A percentile compares a stretch with the other conserved stretches of the same genome.
phyloP scores from a whole-genome alignment of 2,113 vertebrate species.

The Arvicanthis niloticus region DNA sequence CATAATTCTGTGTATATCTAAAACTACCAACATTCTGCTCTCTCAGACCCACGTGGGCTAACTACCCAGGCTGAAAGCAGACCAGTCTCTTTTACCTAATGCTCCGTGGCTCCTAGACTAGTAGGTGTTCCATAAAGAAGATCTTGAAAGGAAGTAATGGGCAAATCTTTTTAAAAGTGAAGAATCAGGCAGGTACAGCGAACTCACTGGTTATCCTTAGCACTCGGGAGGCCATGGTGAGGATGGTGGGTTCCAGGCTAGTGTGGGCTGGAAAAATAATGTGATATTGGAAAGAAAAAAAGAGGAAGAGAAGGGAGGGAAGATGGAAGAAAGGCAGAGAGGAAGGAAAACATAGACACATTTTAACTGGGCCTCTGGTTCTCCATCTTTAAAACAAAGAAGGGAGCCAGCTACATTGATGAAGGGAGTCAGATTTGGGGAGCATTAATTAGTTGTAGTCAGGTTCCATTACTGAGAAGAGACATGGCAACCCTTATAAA shows the following conservation, averaged over 20 bases:
- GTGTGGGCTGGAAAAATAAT: background rate
- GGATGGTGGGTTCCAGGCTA: background rate
- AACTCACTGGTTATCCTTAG: background rate
- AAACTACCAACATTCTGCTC: background rate
- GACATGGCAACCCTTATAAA: background rate
- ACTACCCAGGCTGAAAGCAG: background rate
- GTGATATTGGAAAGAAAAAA: too few species aligned
- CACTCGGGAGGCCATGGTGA: background rate
- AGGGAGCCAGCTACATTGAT: background rate
- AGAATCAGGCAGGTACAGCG: background rate
- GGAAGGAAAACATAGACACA: background rate
- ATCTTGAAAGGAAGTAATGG: background rate
- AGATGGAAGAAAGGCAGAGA: background rate
- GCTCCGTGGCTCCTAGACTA: background rate
- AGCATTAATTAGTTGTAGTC: background rate
- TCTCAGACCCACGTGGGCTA: background rate
- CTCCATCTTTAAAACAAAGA: background rate
- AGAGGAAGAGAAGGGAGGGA: background rate
- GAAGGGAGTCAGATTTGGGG: background rate
- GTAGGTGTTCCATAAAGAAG: constrained; percentile 22
- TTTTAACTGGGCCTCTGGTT: background rate
- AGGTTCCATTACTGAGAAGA: background rate
- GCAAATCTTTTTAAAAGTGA: background rate
- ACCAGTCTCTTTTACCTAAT: background rate
- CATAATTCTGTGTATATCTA: background rate